Base-by-base conservation (phyloP, 2,888 invertebrate genomes). In the Athrips mouffetella region DNA sequence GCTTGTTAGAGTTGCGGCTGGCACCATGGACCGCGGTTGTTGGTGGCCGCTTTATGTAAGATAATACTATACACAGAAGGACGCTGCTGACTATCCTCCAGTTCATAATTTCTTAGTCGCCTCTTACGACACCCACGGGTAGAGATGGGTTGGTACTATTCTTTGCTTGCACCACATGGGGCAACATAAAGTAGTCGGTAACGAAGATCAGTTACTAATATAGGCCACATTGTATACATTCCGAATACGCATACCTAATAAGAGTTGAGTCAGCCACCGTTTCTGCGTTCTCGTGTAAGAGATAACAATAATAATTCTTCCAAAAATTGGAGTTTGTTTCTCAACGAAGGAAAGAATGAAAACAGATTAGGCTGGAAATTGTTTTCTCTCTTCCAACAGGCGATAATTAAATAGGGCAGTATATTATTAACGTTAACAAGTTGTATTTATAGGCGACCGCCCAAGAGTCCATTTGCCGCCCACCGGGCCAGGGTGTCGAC, bases 391-490 rank as follows among this genome's bases (percentile, higher is more conserved):
- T 73, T 73, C 76, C 72, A 73, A 60, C 73, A 65, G 64, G 62
- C 70, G 65, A 74, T 76, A 70, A 42, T 81, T 75, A 78, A 75
- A 73, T 74, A 62, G 72, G 63, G 62, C 75, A 66, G 65, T 60
- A 63, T 75, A 70, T 78, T 74, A 75, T 72, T 76, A 74, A 73
- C 71, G 72, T 73, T 77, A 73, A 74, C 73, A 70, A 69, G 68
- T 73, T 69, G 65, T 81, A 80, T 80, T 77, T 76, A 79, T 76
- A 76, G 70, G 59, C 62, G 65, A 65, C 72, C 73, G 70, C 70
- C 73, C 66, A 70, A 70, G 70, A 75, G 75, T 73, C 70, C 68
- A 77, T 81, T 80, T 76, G 62, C 81, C 82, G 75, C 79, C 80
- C 73, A 76, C 75, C 65, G 66, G 69, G 70, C 63, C 59, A 63